Evolutionary conservation across 2,888 invertebrate genomes (phyloP), one percentile per base, ranked within the genome.

Genomic region (Diarsia mendica): DNA sequence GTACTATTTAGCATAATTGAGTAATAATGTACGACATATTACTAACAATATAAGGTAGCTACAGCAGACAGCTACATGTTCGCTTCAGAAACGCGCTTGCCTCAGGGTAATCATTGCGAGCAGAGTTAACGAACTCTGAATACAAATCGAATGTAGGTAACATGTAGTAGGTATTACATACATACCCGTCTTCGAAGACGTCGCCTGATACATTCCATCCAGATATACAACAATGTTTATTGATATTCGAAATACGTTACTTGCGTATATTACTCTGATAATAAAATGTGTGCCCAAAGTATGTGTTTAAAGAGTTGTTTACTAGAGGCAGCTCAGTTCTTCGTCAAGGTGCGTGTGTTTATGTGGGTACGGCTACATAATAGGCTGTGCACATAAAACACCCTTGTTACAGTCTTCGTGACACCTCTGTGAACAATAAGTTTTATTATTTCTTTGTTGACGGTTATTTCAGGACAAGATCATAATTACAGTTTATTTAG

Each of bases 71-170:
- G 15, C 65, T 79, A 76, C 33, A 75, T 81, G 85, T 81, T 83
- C 83, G 83, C 76, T 85, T 87, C 74, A 86, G 85, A 70, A 80
- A 84, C 88, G 87, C 86, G 89, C 87, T 87, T 86, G 92, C 93
- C 93, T 91, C 87, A 80, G 90, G 93, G 91, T 90, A 91, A 93
- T 93, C 92, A 92, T 91, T 91, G 91, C 87, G 89, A 89, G 87
- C 86, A 79, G 92, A 94, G 93, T 90, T 94, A 94, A 94, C 94
- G 94, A 94, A 94, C 94, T 93, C 91, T 88, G 92, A 91, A 93
- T 92, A 93, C 92, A 94, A 93, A 94, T 94, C 91, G 92, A 93
- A 93, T 94, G 84, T 93, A 87, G 89, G 89, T 87, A 86, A 88
- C 85, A 87, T 85, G 83, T 82, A 78, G 80, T 63, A 44, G 44